Percentiles rank a stretch among this genome's conserved stretches.
Conservation (phyloP, 2,888 invertebrate species). For the Lepetodrilus schrolli region DNA sequence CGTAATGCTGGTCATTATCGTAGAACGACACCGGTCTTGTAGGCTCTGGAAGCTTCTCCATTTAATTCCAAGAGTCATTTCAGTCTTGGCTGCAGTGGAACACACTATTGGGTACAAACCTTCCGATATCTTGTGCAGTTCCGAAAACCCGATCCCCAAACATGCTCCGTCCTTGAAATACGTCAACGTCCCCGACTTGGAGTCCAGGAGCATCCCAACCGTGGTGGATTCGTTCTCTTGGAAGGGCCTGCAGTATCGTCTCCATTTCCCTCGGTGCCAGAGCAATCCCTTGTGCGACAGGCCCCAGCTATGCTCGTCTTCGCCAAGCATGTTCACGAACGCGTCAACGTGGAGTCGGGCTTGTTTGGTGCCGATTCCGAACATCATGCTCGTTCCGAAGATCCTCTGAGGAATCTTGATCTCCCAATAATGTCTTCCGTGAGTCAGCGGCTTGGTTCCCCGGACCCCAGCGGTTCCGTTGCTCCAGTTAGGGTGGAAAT, state of each 20-base stretch:
- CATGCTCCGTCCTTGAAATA: constrained; percentile 83
- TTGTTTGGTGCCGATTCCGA: constrained; percentile 80
- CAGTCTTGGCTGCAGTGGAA: constrained; percentile 85
- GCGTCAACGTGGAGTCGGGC: constrained; percentile 81
- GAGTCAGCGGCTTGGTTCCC: constrained; percentile 81
- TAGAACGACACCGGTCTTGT: constrained; percentile 79
- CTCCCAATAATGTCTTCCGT: constrained; percentile 81
- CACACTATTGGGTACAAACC: constrained; percentile 82
- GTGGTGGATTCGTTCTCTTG: constrained; percentile 82
- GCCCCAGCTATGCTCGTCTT: constrained; percentile 83
- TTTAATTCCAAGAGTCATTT: constrained; percentile 81
- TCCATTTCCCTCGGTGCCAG: constrained; percentile 82
- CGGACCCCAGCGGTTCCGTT: constrained; percentile 84
- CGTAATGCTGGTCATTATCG: constrained; percentile 79
- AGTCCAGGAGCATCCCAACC: constrained; percentile 82
- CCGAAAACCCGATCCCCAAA: constrained; percentile 83
- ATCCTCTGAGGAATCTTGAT: constrained; percentile 80
- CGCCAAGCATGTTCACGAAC: constrained; percentile 84
- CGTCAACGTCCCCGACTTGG: constrained; percentile 81
- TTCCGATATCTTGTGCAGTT: constrained; percentile 79
- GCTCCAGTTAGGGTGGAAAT: constrained; percentile 86
- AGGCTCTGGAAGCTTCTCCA: constrained; percentile 81
- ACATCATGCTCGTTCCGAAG: constrained; percentile 86
- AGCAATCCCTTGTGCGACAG: constrained; percentile 83
- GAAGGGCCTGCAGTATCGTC: constrained; percentile 82